Conservation (phyloP, 2,888 invertebrate species). For the Erebia epiphron region DNA sequence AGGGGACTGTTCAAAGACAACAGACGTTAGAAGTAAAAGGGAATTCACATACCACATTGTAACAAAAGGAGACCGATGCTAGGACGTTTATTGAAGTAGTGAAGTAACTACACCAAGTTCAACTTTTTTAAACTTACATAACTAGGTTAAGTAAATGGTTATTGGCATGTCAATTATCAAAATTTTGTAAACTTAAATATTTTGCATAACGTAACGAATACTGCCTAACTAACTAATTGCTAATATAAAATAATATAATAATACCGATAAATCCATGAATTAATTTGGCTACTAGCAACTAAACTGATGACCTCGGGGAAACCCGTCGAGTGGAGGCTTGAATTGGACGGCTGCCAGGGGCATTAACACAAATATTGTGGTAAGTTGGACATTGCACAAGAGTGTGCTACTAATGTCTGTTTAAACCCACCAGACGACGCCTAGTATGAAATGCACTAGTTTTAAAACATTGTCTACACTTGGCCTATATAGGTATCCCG, state of each 20-base stretch:
- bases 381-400: slow-evolving; percentile 37
- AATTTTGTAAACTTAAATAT: neutral
- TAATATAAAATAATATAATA: slow-evolving; percentile 10
- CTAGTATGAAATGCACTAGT: neutral
- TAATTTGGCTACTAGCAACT: slow-evolving; percentile 62
- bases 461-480: neutral
- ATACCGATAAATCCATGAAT: slow-evolving; percentile 57
- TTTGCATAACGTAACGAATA: too few species aligned
- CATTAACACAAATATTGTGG: slow-evolving; percentile 64
- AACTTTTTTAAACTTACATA: too few species aligned
- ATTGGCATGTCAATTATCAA: neutral
- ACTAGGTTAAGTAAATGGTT: neutral
- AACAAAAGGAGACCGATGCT: neutral
- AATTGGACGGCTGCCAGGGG: slow-evolving; percentile 68
- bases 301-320: slow-evolving; percentile 51
- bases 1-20: slow-evolving; percentile 13
- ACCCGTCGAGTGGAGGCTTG: slow-evolving; percentile 40
- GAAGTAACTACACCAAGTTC: neutral
- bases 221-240: neutral
- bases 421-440: slow-evolving; percentile 19
- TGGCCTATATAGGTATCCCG: neutral
- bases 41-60: slow-evolving; percentile 9
- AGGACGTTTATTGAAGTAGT: neutral
- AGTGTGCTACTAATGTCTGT: slow-evolving; percentile 25
- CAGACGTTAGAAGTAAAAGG: slow-evolving; percentile 6